Evolutionary conservation across 2,113 vertebrate species (phyloP), one percentile per base, ranked within the genome.

Genomic region (Poicephalus meyeri): DNA sequence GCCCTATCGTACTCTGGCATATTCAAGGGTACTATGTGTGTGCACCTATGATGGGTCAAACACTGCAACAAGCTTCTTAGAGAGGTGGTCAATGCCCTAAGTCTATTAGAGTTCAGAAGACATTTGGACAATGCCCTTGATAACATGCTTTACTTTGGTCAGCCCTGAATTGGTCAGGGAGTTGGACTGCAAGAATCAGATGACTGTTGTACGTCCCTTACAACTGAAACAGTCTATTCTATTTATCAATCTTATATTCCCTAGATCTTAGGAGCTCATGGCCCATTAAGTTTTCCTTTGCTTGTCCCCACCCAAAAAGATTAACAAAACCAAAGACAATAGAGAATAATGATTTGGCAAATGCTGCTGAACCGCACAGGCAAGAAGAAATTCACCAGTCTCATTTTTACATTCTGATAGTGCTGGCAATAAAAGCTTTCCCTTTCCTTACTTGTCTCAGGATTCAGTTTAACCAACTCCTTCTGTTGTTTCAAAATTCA

Each of bases 1-100:
- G 93, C 88, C 85, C 80, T 74, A n/a, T 91, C 82, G 86, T 69
- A 47, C 86, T 91, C 90, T 95, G 95, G 85, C 91, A 80, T 83
- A 49, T 80, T 80, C 66, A 41, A 80, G 61, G 42, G 80, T 65
- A 80, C 50, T 35, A 68, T 63, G 82, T 85, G 72, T 46, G 37
- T 35, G 60, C 3, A 12, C 44, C 56, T 49, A 69, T 53, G 49
- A 11, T 86, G 80, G 10, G 35, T 55, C 16, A 78, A 25, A 35
- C 39, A 12, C 24, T 20, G 44, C 5, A 73, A 86, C 7, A 49
- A n/a, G 21, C 76, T 64, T 77, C 42, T 60, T 42, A 52, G 12
- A 78, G n/a, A 82, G n/a, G 17, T 4, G 6, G 52, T 35, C 0
- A 0, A 53, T 91, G 49, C 24, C 56, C 35, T 50, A 56, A 61